These are phyloP conservation scores for Heloderma charlesbogerti DNA, from an alignment of 2,113 vertebrate species.

Conservation along the genomic window DNA sequence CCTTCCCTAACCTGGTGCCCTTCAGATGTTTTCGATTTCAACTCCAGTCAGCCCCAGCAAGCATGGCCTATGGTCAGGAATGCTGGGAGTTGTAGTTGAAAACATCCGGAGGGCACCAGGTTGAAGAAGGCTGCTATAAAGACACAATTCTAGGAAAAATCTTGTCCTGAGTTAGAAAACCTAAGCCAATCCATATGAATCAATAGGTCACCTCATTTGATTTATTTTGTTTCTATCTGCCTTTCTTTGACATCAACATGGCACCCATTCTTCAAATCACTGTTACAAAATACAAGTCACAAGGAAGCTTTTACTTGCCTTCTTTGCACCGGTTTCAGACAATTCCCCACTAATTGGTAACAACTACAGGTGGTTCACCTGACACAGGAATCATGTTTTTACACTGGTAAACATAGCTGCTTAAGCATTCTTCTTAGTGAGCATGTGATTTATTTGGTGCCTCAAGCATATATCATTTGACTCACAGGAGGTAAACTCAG, in stretches of 20 bases:
- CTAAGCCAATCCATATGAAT: not conserved
- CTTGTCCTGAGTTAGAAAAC: not conserved
- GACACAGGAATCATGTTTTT: not conserved
- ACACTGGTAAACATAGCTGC: not conserved
- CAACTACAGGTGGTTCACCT: not conserved
- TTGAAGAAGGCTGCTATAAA: not conserved
- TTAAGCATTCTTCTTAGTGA: not conserved
- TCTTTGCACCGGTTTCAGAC: slow-evolving; percentile 31
- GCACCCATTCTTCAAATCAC: not conserved
- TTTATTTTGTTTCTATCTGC: not conserved
- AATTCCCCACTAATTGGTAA: slow-evolving; percentile 27
- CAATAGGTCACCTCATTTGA: not conserved
- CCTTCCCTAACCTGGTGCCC: no score
- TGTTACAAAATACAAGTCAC: not conserved
- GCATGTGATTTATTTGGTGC: slow-evolving; percentile 16
- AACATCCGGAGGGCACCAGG: no score
- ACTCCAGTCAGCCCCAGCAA: no score
- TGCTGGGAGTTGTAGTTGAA: no score
- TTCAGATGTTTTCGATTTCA: no score
- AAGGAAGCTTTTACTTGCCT: not conserved
- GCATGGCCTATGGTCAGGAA: no score
- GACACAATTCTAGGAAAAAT: not conserved
- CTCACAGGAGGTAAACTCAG: slow-evolving; percentile 42
- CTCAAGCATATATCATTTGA: slow-evolving; percentile 20
- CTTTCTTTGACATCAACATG: not conserved